Base-by-base conservation (phyloP, 2,797 vertebrate genomes). In the Champsocephalus gunnari region DNA sequence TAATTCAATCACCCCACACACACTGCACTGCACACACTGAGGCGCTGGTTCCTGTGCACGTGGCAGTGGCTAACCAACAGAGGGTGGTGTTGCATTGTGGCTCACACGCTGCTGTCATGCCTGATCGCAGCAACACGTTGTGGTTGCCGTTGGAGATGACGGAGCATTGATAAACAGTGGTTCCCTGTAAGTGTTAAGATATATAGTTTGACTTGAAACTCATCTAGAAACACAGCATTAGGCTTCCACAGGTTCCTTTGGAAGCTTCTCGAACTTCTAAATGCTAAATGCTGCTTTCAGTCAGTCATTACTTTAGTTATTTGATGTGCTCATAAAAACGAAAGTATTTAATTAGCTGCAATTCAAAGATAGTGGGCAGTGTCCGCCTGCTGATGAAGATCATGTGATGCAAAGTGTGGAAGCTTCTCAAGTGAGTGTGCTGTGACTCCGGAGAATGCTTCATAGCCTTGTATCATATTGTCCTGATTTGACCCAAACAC, bases 41-140 rank as follows among this genome's bases (percentile, higher is more conserved):
- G 61, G 38, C 34, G 12, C 59, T 32, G 44, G 28, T 53, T 68
- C 38, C 75, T 79, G 28, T 82, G 83, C 77, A 75, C 81, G 86
- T 93, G 72, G 84, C 86, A 68, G 21, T 50, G 62, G 75, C 69
- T 70, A 47, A 72, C 94, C 95, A 92, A 90, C 73, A 95, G 95
- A 94, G 95, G 94, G 94, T 78, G 91, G 86, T 95, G 92, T 95
- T 95, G 95, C 84, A 91, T 91, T 85, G 90, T 88, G 73, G 91
- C 86, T 93, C 58, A 71, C 68, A 61, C 82, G 73, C 73, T 55
- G 75, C 56, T 64, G 78, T 83, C 72, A 79, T 81, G 51, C 74
- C 79, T 55, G 70, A 64, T 24, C 50, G 81, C 57, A 5, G 50
- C 79, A 72, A 80, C 50, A 63, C 41, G 16, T 55, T 70, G 77